Evolutionary conservation across 2,888 invertebrate species (phyloP).

Genomic region (Chrysolina haemoptera): DNA sequence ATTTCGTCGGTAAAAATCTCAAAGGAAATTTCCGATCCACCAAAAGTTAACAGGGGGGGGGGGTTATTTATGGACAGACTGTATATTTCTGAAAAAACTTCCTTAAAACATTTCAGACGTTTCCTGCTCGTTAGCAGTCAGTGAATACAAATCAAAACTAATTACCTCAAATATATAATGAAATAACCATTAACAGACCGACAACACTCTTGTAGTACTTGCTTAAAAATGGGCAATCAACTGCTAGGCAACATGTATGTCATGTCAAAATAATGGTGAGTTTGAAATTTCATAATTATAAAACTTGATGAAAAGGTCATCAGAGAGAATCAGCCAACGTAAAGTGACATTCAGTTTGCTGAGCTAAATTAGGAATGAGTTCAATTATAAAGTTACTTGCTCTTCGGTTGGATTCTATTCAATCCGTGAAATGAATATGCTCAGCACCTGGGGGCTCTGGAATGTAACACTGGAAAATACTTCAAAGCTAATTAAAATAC

Average conservation of each 20-base stretch:
- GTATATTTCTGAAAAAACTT: too few species aligned
- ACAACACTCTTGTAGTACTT: background rate
- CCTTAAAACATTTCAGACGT: too few species aligned
- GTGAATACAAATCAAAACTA: too few species aligned
- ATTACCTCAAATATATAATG: too few species aligned
- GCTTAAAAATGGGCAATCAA: background rate
- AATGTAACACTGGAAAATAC: background rate
- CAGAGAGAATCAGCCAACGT: background rate
- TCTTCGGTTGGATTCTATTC: background rate
- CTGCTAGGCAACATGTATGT: background rate
- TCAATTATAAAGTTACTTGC: constrained; percentile 15
- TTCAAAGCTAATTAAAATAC: background rate
- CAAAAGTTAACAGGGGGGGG: too few species aligned
- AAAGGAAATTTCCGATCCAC: too few species aligned
- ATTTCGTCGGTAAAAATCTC: too few species aligned
- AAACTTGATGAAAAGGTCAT: constrained; percentile 1
- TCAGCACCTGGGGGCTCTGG: background rate
- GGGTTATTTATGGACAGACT: too few species aligned
- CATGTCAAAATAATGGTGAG: background rate
- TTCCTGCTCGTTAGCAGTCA: too few species aligned
- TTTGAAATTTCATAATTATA: background rate
- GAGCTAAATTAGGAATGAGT: background rate
- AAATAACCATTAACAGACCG: background rate
- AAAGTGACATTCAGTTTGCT: constrained; percentile 1
- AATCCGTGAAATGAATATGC: background rate